Conservation (phyloP, 2,888 invertebrate species). For the Drosophila imparisetae region DNA sequence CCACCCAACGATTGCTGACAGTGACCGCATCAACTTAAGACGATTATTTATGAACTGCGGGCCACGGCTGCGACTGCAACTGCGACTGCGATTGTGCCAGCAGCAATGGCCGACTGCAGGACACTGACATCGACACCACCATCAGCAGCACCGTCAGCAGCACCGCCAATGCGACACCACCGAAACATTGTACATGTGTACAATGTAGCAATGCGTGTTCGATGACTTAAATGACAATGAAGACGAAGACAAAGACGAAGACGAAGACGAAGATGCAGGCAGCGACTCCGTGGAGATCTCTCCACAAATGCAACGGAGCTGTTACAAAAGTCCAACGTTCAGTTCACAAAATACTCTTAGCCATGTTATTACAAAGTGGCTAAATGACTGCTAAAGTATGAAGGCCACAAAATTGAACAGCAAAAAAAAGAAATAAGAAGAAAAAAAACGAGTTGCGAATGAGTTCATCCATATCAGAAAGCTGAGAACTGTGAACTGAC, state of each 20-base stretch:
- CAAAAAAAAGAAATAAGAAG: neutral
- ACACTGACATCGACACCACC: constrained; percentile 68
- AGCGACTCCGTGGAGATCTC: neutral
- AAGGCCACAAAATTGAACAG: neutral
- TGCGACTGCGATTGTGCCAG: constrained; percentile 13
- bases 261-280: constrained; percentile 26
- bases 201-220: constrained; percentile 84
- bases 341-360: constrained; percentile 76
- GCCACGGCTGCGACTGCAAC: constrained; percentile 12
- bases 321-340: constrained; percentile 25
- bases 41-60: constrained; percentile 81
- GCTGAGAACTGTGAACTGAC: constrained; percentile 2
- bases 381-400: constrained; percentile 58
- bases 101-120: constrained; percentile 70
- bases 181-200: constrained; percentile 49
- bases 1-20: constrained; percentile 66
- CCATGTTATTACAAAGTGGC: constrained; percentile 77
- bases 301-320: constrained; percentile 22
- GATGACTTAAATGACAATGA: constrained; percentile 80
- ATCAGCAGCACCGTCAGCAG: constrained; percentile 43
- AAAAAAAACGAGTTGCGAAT: neutral
- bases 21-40: constrained; percentile 74
- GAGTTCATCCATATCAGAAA: constrained; percentile 2
- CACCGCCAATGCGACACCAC: constrained; percentile 20
- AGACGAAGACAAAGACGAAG: constrained; percentile 23